Evolutionary conservation across 2,888 invertebrate species (phyloP).

Genomic region (Phyllotreta striolata): DNA sequence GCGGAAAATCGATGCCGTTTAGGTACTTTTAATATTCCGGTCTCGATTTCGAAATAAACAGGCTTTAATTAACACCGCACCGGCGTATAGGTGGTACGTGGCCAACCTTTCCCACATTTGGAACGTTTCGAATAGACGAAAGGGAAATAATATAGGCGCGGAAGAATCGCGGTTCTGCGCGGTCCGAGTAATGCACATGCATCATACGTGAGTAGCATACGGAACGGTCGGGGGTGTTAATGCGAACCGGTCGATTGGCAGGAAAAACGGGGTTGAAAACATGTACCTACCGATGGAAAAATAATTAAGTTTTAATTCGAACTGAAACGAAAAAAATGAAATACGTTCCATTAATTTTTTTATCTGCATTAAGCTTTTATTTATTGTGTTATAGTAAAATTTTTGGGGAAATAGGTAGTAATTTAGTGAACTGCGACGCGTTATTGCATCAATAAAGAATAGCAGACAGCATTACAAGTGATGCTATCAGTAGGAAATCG

Average conservation of each 20-base stretch:
- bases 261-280: constrained; percentile 22
- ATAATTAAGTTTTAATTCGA: too few relatives aligned
- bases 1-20: constrained; percentile 26
- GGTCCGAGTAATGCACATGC: constrained; percentile 37
- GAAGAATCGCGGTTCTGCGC: constrained; percentile 13
- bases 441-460: too few relatives aligned
- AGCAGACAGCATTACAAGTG: too few relatives aligned
- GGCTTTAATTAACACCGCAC: constrained; percentile 58
- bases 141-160: not conserved
- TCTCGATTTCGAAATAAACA: constrained; percentile 56
- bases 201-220: constrained; percentile 39
- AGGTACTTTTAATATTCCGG: constrained; percentile 49
- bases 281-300: too few relatives aligned
- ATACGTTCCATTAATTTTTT: too few relatives aligned
- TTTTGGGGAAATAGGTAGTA: too few relatives aligned
- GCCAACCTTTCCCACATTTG: constrained; percentile 36
- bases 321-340: too few relatives aligned
- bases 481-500: too few relatives aligned
- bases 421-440: too few relatives aligned
- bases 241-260: constrained; percentile 31
- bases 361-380: too few relatives aligned
- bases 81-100: constrained; percentile 41
- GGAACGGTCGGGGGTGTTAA: constrained; percentile 36
- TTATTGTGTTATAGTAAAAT: too few relatives aligned
- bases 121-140: constrained; percentile 21